Evolutionary conservation across 2,888 invertebrate genomes (phyloP).

Genomic region (Lithophane ornitopus): DNA sequence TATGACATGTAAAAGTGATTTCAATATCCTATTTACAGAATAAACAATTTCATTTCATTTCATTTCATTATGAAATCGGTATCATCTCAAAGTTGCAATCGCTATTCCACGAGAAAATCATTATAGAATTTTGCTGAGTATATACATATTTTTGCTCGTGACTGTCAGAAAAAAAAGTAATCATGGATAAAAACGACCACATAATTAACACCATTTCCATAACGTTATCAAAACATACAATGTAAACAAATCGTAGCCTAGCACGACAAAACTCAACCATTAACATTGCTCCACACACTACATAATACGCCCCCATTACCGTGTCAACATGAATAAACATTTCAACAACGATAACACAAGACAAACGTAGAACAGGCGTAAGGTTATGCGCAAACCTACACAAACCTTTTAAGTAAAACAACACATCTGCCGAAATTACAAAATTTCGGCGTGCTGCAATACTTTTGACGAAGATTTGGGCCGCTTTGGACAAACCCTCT

Average conservation of each 20-base stretch:
- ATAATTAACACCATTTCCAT: neutral
- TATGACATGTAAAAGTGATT: too few species aligned
- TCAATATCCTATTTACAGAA: too few species aligned
- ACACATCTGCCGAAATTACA: neutral
- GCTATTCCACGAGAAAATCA: too few species aligned
- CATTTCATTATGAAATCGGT: too few species aligned
- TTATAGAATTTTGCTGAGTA: too few species aligned
- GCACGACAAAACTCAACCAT: constrained; percentile 10
- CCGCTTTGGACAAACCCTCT: neutral
- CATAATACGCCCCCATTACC: constrained; percentile 29
- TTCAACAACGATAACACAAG: constrained; percentile 21
- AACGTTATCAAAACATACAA: constrained; percentile 19
- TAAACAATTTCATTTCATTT: too few species aligned
- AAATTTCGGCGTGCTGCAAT: neutral
- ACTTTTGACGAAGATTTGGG: neutral
- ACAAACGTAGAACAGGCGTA: constrained; percentile 19
- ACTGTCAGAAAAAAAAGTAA: neutral
- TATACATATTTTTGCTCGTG: too few species aligned
- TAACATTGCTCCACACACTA: constrained; percentile 21
- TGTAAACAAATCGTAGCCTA: constrained; percentile 1
- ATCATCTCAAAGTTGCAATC: too few species aligned
- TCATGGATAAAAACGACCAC: neutral
- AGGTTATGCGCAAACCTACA: constrained; percentile 14
- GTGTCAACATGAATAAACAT: constrained; percentile 45
- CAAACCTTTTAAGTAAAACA: neutral